These are phyloP conservation scores for Chelon labrosus DNA, from an alignment of 2,797 vertebrate species.

Conservation along the genomic window DNA sequence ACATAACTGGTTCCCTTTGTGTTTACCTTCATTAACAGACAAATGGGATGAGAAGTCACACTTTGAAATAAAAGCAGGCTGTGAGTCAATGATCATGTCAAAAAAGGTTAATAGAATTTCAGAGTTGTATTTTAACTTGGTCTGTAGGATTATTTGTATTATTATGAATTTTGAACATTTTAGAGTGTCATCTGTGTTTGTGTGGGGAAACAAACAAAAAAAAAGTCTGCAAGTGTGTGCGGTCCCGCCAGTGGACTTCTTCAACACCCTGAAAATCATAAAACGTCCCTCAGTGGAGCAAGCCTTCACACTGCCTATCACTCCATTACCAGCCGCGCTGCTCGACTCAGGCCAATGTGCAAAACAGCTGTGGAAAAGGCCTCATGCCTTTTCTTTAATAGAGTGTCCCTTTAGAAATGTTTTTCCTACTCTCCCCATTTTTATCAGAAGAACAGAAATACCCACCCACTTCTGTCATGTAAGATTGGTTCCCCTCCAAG, in stretches of 20 bases:
- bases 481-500: conserved; percentile 92
- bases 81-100: too few relatives aligned
- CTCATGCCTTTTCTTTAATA: conserved; percentile 87
- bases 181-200: conserved; percentile 18
- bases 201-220: conserved; percentile 49
- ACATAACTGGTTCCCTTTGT: too few relatives aligned
- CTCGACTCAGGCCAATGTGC: conserved; percentile 82
- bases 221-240: conserved; percentile 65
- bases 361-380: conserved; percentile 88
- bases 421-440: conserved; percentile 90
- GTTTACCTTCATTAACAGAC: too few relatives aligned
- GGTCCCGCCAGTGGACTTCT: conserved; percentile 75
- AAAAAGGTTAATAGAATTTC: background rate
- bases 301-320: conserved; percentile 78
- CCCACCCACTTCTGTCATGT: conserved; percentile 92
- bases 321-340: conserved; percentile 78
- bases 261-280: conserved; percentile 76
- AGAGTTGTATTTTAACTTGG: background rate
- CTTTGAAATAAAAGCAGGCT: too few relatives aligned
- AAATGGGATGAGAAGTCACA: too few relatives aligned
- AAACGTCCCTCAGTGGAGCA: conserved; percentile 77
- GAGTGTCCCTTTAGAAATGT: conserved; percentile 89
- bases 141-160: background rate
- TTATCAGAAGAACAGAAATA: conserved; percentile 91
- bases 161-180: background rate